phyloP scores from a whole-genome alignment of 2,113 vertebrate species.

The Caranx ignobilis region DNA sequence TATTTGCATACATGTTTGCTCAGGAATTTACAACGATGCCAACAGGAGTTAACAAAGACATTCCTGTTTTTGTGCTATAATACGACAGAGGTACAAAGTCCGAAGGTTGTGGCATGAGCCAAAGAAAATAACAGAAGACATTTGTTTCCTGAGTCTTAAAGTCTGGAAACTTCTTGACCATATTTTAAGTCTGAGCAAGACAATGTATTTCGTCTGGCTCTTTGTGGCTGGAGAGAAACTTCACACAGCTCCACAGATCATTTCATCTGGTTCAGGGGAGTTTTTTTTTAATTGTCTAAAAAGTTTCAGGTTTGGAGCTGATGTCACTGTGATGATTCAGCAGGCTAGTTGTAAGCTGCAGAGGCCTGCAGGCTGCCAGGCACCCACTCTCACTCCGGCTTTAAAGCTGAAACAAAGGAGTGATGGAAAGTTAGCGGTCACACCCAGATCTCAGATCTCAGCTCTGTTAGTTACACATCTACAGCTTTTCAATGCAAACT shows the following conservation, averaged over 20 bases:
- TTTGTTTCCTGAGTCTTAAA: background rate
- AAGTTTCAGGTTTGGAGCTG: background rate
- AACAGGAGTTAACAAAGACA: background rate
- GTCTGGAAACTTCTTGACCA: background rate
- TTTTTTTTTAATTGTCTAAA: constrained; percentile 17
- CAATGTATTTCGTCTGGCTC: background rate
- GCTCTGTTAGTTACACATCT: background rate
- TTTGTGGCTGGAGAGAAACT: background rate
- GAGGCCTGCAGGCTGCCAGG: constrained; percentile 12
- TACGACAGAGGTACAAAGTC: background rate
- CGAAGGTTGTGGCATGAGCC: background rate
- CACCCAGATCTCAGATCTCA: constrained; percentile 22
- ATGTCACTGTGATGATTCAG: constrained; percentile 27
- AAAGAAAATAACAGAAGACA: background rate
- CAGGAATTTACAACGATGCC: constrained; percentile 32
- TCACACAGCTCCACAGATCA: constrained; percentile 2
- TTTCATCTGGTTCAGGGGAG: background rate
- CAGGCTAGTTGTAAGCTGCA: constrained; percentile 44
- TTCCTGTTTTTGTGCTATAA: constrained; percentile 9
- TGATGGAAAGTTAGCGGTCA: constrained; percentile 30
- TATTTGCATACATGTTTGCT: constrained; percentile 19
- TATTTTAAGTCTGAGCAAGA: background rate
- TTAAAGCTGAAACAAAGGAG: constrained; percentile 21
- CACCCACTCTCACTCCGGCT: constrained; percentile 11
- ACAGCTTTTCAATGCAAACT: background rate